phyloP scores from a whole-genome alignment of 2,113 vertebrate genomes.

The Glareola pratincola region DNA sequence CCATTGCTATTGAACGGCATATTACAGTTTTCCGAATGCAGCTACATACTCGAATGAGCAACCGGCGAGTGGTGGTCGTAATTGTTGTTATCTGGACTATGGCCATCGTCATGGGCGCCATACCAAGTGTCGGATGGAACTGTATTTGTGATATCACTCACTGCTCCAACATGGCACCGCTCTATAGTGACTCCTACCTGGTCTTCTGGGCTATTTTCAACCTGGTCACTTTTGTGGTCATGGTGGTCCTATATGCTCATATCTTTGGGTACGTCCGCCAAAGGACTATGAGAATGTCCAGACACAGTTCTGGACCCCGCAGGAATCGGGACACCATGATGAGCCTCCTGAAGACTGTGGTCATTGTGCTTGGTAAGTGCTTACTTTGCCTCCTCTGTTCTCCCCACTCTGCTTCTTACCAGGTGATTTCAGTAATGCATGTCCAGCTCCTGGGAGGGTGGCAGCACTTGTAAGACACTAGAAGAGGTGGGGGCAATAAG shows the following conservation, averaged over 20 bases:
- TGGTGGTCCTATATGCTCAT: constrained; percentile 97
- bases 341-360: constrained; percentile 98
- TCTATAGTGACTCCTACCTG: constrained; percentile 98
- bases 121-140: constrained; percentile 98
- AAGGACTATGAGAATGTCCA: constrained; percentile 98
- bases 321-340: constrained; percentile 98
- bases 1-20: constrained; percentile 97
- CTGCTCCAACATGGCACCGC: constrained; percentile 98
- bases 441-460: neutral
- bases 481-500: neutral
- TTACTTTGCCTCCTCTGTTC: neutral
- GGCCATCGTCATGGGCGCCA: constrained; percentile 97
- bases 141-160: constrained; percentile 90
- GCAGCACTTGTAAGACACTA: neutral
- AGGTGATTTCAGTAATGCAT: neutral
- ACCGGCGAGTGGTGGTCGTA: constrained; percentile 93
- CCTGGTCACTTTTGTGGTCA: constrained; percentile 95
- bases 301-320: constrained; percentile 93
- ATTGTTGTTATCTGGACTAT: constrained; percentile 99
- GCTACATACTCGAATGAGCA: constrained; percentile 98
- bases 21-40: constrained; percentile 99
- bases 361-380: constrained; percentile 93
- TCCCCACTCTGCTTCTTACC: neutral
- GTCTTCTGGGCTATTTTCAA: constrained; percentile 99
- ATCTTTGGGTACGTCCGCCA: constrained; percentile 98